Evolutionary conservation across 64 coral and sea anemone species (phyloP).

Genomic region (Pocillopora damicornis): DNA sequence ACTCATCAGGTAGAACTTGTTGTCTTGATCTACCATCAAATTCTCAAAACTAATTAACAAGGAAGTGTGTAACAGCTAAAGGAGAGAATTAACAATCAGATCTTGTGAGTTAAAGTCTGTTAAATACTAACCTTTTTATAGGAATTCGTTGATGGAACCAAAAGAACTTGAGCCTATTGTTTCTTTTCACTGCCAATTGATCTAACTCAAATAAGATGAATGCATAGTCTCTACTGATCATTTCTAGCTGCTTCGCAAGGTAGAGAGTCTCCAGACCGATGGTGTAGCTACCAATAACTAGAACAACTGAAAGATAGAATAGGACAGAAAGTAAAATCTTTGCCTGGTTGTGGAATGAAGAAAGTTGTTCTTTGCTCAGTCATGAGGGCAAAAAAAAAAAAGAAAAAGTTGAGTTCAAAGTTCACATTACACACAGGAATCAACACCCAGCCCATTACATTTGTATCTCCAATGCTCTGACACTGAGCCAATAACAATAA

Average conservation of each 20-base stretch:
- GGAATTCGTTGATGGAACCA: not conserved
- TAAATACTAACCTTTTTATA: not conserved
- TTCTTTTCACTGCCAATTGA: not conserved
- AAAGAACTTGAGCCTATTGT: not conserved
- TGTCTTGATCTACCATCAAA: too few species aligned
- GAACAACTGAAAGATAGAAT: constrained; percentile 38
- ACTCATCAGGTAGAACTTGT: too few species aligned
- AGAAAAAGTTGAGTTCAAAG: too few species aligned
- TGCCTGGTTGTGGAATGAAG: too few species aligned
- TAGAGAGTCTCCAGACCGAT: constrained; percentile 45
- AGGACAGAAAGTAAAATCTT: too few species aligned
- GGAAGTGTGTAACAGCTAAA: not conserved
- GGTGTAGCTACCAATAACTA: constrained; percentile 4
- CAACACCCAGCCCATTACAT: too few species aligned
- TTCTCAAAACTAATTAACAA: too few species aligned
- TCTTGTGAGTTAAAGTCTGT: not conserved
- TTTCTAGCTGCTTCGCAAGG: constrained; percentile 34
- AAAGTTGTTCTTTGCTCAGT: too few species aligned
- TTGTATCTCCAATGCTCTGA: too few species aligned
- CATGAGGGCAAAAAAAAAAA: too few species aligned
- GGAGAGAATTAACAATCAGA: not conserved
- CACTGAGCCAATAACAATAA: too few species aligned
- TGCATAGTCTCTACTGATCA: constrained; percentile 49
- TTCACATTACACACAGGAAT: too few species aligned
- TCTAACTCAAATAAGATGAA: constrained; percentile 43